Evolutionary conservation across 37 sponge, comb jelly and placozoan genomes (phyloP).

Genomic region (Hormiphora californensis): DNA sequence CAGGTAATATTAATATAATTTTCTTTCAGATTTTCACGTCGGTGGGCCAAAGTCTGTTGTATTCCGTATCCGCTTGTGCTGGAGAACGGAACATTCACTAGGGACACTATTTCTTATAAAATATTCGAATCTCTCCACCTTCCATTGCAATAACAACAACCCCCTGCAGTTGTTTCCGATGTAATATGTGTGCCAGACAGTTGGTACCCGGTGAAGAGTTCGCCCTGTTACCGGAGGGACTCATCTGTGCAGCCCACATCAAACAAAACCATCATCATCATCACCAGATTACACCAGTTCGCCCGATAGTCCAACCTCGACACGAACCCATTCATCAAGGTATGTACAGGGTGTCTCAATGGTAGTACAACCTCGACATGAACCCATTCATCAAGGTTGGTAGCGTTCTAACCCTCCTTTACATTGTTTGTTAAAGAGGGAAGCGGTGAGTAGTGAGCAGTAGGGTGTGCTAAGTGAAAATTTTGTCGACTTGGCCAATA

Average conservation of each 20-base stretch:
- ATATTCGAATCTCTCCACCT: neutral
- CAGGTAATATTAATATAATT: neutral
- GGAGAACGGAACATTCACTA: too few species aligned
- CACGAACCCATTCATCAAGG: neutral
- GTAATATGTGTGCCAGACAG: constrained; percentile 34
- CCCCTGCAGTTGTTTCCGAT: constrained; percentile 47
- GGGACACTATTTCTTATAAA: too few species aligned
- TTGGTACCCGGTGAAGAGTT: constrained; percentile 42
- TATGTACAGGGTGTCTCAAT: neutral
- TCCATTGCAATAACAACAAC: neutral
- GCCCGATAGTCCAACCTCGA: neutral
- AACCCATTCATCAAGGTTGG: too few species aligned
- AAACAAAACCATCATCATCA: neutral
- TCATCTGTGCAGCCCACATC: constrained; percentile 28
- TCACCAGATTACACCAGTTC: neutral
- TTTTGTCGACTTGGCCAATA: too few species aligned
- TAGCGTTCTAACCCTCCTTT: too few species aligned
- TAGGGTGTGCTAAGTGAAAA: too few species aligned
- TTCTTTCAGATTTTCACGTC: neutral
- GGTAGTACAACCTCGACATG: neutral
- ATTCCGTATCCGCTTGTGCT: neutral
- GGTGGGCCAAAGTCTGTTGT: neutral
- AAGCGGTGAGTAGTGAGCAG: too few species aligned
- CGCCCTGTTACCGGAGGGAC: constrained; percentile 15
- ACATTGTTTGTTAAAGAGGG: too few species aligned